Conservation (phyloP, 2,888 invertebrate species). For the Xestia ashworthii region DNA sequence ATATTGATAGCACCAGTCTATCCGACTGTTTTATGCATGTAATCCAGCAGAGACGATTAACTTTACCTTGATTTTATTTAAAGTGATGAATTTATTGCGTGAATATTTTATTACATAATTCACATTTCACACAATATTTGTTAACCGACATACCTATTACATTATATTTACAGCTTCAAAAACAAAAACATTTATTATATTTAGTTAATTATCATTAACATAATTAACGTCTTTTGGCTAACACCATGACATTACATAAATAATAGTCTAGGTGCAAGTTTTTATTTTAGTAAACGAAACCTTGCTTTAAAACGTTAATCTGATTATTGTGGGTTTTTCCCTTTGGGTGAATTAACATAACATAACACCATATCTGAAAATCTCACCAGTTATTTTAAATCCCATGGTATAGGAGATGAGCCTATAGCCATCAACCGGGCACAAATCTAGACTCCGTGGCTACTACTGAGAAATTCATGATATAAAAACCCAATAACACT, state of each 20-base stretch:
- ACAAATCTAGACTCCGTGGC: no score
- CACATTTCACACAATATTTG: constrained; percentile 26
- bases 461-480: no score
- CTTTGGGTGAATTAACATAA: neutral
- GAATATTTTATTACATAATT: neutral
- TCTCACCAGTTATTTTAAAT: no score
- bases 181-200: neutral
- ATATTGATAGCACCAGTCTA: no score
- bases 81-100: neutral
- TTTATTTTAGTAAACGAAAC: neutral
- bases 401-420: no score
- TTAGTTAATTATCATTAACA: neutral
- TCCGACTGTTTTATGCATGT: neutral
- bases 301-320: no score
- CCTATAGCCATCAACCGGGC: no score
- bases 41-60: neutral
- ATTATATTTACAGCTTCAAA: neutral
- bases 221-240: neutral
- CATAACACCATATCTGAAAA: no score
- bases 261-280: neutral
- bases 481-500: no score
- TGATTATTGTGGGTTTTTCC: neutral
- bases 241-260: neutral
- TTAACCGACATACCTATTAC: neutral
- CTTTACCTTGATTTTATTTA: neutral